Conservation (phyloP, 2,888 invertebrate genomes). For the Limnephilus lunatus region DNA sequence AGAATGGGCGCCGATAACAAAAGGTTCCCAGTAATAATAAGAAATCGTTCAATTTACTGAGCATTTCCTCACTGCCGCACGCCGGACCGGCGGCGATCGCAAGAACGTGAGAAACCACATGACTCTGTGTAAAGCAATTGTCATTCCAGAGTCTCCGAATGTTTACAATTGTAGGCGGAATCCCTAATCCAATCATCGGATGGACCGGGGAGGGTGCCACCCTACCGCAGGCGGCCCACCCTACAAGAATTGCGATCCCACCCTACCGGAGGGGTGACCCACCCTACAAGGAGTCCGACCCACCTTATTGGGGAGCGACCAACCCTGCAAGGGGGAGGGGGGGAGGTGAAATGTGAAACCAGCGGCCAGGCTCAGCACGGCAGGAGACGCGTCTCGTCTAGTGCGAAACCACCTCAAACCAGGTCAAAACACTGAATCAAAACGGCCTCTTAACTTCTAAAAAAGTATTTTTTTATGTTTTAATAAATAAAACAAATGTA, state of each 20-base stretch:
- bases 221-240: not conserved
- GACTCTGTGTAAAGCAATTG: conserved; percentile 51
- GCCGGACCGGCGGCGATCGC: not conserved
- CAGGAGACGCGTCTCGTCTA: not conserved
- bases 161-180: conserved; percentile 48
- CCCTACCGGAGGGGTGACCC: not conserved
- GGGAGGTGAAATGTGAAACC: conserved; percentile 13
- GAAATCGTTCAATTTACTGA: conserved; percentile 46
- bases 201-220: conserved; percentile 6
- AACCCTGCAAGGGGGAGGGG: not conserved
- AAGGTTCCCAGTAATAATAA: conserved; percentile 41
- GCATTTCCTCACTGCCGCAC: conserved; percentile 36
- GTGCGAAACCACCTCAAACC: too few species aligned
- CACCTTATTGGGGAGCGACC: not conserved
- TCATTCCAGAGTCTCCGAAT: conserved; percentile 48
- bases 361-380: not conserved
- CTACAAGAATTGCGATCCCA: not conserved
- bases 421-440: too few species aligned
- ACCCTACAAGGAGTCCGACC: not conserved
- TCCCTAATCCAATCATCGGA: conserved; percentile 48
- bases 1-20: conserved; percentile 10
- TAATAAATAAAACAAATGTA: too few species aligned
- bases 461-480: too few species aligned
- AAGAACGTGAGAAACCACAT: conserved; percentile 27
- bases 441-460: too few species aligned